Evolutionary conservation across 2,888 invertebrate species (phyloP), one percentile per base, ranked within the genome.

Genomic region (Ferrisia virgata): DNA sequence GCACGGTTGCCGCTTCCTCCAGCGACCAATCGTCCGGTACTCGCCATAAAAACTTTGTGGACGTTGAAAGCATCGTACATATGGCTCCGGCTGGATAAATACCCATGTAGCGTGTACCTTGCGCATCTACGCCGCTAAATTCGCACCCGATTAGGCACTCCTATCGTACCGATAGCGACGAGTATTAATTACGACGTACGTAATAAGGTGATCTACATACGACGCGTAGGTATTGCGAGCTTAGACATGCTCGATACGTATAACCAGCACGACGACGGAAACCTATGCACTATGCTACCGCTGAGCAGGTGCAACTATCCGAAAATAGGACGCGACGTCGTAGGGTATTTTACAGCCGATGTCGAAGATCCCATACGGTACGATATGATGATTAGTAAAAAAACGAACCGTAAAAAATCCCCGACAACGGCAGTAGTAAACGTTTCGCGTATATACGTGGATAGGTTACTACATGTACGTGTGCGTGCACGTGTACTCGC

Each of bases 1-100:
- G 93, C 0, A 93, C 90, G 0, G 93, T 92, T 0, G 92, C 91
- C 2, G 93, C 93, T 25, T 93, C 91, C 86, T 91, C 91, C 85
- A 93, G 87, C 0, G 89, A 89, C 93, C 93, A 93, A 0, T 87
- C 69, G 0, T 90, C 88, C 0, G 93, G 93, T 4, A 93, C 88
- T 0, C 89, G 86, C 91, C 92, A 93, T 0, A 87, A 84, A 6
- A 91, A 88, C 25, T 88, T 85, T 8, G 88, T 87, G 87, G 92
- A 91, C 4, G 89, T 89, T 81, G 90, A 87, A 9, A 92, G 89
- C 47, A 90, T 88, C 33, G 91, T 90, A 0, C 92, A 90, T 79
- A 93, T 87, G 13, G 91, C 90, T 85, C 89, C 89, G 5, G 89
- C 84, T 2, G 80, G 69, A 0, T 87, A 82, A 40, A 89, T 85